Conservation (phyloP, 1,140 invertebrate species). For the Forficula auricularia region DNA sequence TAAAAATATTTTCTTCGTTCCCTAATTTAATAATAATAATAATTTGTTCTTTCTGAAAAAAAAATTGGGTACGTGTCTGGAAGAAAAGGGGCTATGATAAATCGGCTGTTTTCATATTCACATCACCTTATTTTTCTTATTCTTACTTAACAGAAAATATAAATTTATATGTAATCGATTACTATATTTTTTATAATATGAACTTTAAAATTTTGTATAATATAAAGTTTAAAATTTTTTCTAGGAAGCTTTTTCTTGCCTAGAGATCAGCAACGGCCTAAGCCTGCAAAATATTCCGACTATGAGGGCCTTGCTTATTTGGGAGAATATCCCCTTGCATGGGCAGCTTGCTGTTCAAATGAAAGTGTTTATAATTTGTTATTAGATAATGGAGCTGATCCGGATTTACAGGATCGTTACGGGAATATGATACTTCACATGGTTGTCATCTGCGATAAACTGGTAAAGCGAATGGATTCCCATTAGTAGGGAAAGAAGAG, state of each 20-base stretch:
- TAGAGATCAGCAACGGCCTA: constrained; percentile 65
- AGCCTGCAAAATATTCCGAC: constrained; percentile 61
- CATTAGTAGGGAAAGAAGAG: too few relatives aligned
- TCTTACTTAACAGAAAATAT: too few relatives aligned
- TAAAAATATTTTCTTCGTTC: too few relatives aligned
- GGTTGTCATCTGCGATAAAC: constrained; percentile 91
- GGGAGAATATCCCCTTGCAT: constrained; percentile 88
- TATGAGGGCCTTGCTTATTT: constrained; percentile 91
- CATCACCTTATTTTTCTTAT: too few relatives aligned
- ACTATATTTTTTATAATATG: too few relatives aligned
- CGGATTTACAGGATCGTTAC: constrained; percentile 77
- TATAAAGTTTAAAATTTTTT: constrained; percentile 1
- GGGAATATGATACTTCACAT: constrained; percentile 96
- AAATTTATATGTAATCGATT: too few relatives aligned
- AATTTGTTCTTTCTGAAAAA: too few relatives aligned
- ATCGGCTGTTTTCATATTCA: too few relatives aligned
- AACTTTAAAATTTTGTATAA: too few relatives aligned
- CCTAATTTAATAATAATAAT: too few relatives aligned
- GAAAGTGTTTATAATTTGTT: constrained; percentile 95
- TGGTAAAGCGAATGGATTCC: constrained; percentile 54
- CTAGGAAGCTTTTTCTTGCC: constrained; percentile 77
- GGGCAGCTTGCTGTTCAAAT: constrained; percentile 91
- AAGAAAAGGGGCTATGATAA: too few relatives aligned
- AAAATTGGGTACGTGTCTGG: too few relatives aligned
- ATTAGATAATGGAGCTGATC: constrained; percentile 77